Evolutionary conservation across 2,113 vertebrate genomes (phyloP), one percentile per base, ranked within the genome.

Genomic region (Dermatemys mawii): DNA sequence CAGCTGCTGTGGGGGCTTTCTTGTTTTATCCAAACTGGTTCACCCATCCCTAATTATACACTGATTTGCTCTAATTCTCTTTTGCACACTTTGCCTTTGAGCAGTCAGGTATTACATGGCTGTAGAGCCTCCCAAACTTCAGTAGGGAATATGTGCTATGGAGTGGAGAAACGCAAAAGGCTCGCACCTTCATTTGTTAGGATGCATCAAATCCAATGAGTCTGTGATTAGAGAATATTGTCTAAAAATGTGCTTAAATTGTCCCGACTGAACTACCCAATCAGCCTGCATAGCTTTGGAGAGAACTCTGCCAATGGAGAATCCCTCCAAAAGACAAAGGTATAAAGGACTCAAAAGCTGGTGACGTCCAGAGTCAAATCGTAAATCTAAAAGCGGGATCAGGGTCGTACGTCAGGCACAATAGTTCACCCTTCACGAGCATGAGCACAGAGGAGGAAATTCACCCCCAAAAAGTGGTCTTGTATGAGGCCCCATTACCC

Each of bases 401-500:
- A 54, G 50, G 70, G 2, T 91, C 51, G 38, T 49, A 7, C 16
- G 0, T 6, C 1, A 0, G 32, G 1, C 1, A 6, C 22, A 21
- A 48, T 26, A 4, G 6, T 85, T 93, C 46, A 0, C 9, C 22
- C 41, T 51, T 67, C 70, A n/a, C 44, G 13, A 0, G 27, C 11
- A 67, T 48, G 13, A 0, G 32, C 12, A 67, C 32, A 53, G 67
- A 73, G 41, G 11, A 27, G 50, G 79, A 54, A 54, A 32, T 86
- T 8, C 26, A 3, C 17, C 17, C 46, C 5, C 21, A 4, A 2
- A 35, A 29, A 29, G 38, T 41, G 21, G 55, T 6, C 19, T 0
- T 0, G 35, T 70, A 29, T 48, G 4, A 27, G 54, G 51, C 29
- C 0, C 24, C 2, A 46, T 11, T 29, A 0, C 3, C 21, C 29